Evolutionary conservation across 30 jellyfish, hydroid and myxozoan genomes (phyloP), one percentile per base, ranked within the genome.

Genomic region (Aurelia sp.): DNA sequence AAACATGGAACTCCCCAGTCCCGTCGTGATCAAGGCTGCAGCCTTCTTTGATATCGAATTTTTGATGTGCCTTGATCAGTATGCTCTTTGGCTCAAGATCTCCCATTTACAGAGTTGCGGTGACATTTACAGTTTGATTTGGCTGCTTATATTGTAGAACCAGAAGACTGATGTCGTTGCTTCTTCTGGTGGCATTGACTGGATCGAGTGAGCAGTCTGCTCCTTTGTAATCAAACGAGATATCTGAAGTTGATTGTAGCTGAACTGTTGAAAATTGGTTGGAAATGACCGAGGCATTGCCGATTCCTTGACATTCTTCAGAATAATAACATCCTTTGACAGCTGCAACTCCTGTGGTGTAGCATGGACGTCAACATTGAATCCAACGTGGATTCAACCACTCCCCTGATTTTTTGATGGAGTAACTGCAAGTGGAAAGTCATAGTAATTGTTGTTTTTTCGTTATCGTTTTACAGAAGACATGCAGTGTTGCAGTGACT

Each of bases 381-480:
- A 75, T 27, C 17, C 73, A 75, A 75, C 58, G 63, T 41, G n/a
- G n/a, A n/a, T n/a, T n/a, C n/a, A n/a, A n/a, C 59, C 2, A 76
- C 87, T 13, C 40, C 27, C 31, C 75, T 17, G 5, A 76, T n/a
- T 55, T 31, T 22, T 76, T 0, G 75, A 19, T 0, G 87, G 87
- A 55, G 76, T 76, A 11, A 61, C 55, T 76, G n/a, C n/a, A n/a
- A n/a, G n/a, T 76, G 87, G 8, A 76, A 76, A 76, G 38, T 76
- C 74, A 30, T 76, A 76, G 74, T 76, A 53, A 17, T 58, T 61
- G 64, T 41, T 76, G 57, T 60, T 58, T 58, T 7, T 61, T 76
- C 72, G 52, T 8, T 63, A 57, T 21, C 16, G 16, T 27, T 58
- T 53, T 24, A 51, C 72, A 13, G 75, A 76, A 61, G 74, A 48